These are phyloP conservation scores for Tetrao urogallus DNA, from an alignment of 2,113 vertebrate species.

Conservation along the genomic window DNA sequence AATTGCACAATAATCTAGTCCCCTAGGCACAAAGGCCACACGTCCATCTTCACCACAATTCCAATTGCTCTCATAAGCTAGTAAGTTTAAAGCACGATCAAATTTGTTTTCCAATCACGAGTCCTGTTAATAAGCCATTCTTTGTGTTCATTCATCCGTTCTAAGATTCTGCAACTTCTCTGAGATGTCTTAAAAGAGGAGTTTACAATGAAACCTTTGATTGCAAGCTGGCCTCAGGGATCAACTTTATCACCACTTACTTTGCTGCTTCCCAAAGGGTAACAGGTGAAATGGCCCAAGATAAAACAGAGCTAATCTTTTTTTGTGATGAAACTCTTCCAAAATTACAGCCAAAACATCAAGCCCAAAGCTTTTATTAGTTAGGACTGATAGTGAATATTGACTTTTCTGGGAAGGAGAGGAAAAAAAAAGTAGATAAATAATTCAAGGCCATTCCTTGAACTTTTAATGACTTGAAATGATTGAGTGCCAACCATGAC, in stretches of 20 bases:
- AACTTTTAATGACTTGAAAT: neutral
- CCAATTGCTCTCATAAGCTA: slow-evolving; percentile 77
- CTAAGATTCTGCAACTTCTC: slow-evolving; percentile 73
- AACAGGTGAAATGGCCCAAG: slow-evolving; percentile 79
- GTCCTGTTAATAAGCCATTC: slow-evolving; percentile 84
- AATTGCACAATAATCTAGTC: slow-evolving; percentile 71
- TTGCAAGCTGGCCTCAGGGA: slow-evolving; percentile 74
- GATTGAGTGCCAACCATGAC: neutral
- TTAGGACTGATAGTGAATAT: slow-evolving; percentile 18
- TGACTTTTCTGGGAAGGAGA: neutral
- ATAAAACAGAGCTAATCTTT: slow-evolving; percentile 51
- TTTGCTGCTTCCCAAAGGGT: slow-evolving; percentile 63
- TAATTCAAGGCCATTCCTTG: slow-evolving; percentile 45
- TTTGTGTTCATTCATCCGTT: slow-evolving; percentile 80
- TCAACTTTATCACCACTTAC: slow-evolving; percentile 78
- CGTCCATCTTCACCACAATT: slow-evolving; percentile 65
- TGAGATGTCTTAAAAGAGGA: slow-evolving; percentile 75
- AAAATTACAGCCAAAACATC: slow-evolving; percentile 31
- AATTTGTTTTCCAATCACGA: slow-evolving; percentile 89
- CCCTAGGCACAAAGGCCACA: slow-evolving; percentile 68
- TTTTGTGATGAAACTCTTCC: slow-evolving; percentile 25
- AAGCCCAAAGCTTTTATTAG: neutral
- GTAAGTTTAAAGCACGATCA: slow-evolving; percentile 80
- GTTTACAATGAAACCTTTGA: slow-evolving; percentile 87
- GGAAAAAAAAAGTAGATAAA: neutral